Evolutionary conservation across 1,140 invertebrate species (phyloP).

Genomic region (Cardiocondyla obscurior): DNA sequence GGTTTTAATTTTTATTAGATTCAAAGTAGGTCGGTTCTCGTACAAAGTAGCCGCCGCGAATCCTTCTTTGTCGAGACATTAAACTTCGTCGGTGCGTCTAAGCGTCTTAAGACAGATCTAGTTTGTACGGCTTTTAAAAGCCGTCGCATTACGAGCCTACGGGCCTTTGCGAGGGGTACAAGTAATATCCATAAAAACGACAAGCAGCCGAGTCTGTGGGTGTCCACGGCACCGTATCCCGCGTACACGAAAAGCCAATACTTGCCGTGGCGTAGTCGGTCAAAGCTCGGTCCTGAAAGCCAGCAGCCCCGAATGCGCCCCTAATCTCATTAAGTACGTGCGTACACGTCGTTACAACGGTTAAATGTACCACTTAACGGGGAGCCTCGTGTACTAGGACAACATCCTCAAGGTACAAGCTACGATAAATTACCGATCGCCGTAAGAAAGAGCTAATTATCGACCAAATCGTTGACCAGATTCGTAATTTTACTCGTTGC

Average conservation of each 20-base stretch:
- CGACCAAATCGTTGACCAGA: background rate
- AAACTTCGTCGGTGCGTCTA: too few species aligned
- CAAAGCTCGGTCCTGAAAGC: constrained; percentile 10
- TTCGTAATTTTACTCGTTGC: too few species aligned
- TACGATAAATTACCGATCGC: background rate
- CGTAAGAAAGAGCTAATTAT: background rate
- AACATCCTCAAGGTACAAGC: background rate
- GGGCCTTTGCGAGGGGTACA: constrained; percentile 17
- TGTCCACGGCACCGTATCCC: background rate
- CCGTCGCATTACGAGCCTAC: background rate
- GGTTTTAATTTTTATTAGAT: background rate
- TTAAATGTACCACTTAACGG: background rate
- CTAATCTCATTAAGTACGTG: constrained; percentile 33
- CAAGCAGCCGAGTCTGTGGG: constrained; percentile 2
- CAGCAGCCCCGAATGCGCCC: background rate
- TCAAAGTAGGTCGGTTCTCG: background rate
- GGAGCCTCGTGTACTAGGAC: background rate
- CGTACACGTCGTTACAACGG: background rate
- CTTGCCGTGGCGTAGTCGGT: background rate
- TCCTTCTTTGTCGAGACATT: background rate
- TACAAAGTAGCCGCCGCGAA: background rate
- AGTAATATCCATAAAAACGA: constrained; percentile 58
- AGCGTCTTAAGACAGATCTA: background rate
- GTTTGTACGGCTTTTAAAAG: background rate
- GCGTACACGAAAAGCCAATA: constrained; percentile 55